Conservation (phyloP, 2,113 vertebrate genomes). For the Numenius arquata region DNA sequence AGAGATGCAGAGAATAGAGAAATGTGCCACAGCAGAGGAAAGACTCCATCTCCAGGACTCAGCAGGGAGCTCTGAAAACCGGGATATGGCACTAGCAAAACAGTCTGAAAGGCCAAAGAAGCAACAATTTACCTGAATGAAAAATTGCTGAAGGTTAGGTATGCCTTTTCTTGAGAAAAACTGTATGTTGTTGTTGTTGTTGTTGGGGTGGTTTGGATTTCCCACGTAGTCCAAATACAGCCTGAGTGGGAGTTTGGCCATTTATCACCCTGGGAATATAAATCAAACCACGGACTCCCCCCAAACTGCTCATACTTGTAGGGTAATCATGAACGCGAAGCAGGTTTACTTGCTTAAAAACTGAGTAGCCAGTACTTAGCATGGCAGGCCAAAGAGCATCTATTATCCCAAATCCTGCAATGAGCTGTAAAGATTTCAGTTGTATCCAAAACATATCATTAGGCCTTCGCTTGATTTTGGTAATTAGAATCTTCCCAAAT, state of each 20-base stretch:
- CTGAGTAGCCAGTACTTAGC: not conserved
- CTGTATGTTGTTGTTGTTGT: not conserved
- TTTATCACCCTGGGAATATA: not conserved
- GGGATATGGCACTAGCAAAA: rapidly evolving
- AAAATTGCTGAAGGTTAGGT: not conserved
- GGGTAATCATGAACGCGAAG: not conserved
- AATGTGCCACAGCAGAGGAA: not conserved
- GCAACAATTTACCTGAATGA: not conserved
- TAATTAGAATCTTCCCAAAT: conserved; percentile 24
- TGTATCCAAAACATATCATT: not conserved
- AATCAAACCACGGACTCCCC: not conserved
- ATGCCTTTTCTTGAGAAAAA: not conserved
- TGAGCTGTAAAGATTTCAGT: not conserved
- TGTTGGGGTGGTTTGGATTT: not conserved
- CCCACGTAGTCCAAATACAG: not conserved
- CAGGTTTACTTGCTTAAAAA: not conserved
- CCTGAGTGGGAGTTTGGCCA: not conserved
- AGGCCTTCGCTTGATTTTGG: not conserved
- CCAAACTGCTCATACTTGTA: not conserved
- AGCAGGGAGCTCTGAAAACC: not conserved
- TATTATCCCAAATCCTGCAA: not conserved
- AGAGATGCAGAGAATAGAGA: not conserved
- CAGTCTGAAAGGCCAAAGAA: not conserved
- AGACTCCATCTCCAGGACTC: not conserved
- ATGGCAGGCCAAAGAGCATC: not conserved